Evolutionary conservation across 1,140 invertebrate species (phyloP).

Genomic region (Drosophila setifemur): DNA sequence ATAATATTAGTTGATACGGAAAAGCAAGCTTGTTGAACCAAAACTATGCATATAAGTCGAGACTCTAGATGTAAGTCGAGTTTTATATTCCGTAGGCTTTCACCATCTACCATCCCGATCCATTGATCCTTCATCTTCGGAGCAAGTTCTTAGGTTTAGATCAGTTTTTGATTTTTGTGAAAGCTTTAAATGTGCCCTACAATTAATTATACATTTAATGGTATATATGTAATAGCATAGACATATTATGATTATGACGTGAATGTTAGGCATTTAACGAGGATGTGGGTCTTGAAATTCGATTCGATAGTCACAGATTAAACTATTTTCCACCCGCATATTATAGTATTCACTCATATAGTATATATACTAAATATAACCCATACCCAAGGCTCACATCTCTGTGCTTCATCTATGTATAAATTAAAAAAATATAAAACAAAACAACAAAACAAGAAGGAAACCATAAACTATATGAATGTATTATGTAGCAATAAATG

Average conservation of each 20-base stretch:
- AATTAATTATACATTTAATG: conserved; percentile 24
- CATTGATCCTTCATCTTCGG: conserved; percentile 11
- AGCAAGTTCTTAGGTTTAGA: conserved; percentile 23
- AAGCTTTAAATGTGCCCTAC: conserved; percentile 81
- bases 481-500: conserved; percentile 78
- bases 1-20: conserved; percentile 33
- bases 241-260: conserved; percentile 3
- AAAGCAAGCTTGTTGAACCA: conserved; percentile 78
- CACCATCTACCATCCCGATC: background rate
- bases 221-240: background rate
- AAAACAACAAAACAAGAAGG: background rate
- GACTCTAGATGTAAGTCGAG: conserved; percentile 35
- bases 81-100: conserved; percentile 18
- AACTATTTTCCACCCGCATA: conserved; percentile 1
- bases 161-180: conserved; percentile 55
- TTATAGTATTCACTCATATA: background rate
- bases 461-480: conserved; percentile 54
- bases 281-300: conserved; percentile 1
- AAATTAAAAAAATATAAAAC: background rate
- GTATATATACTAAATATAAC: background rate
- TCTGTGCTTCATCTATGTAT: conserved; percentile 34
- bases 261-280: conserved; percentile 8
- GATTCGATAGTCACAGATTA: conserved; percentile 1
- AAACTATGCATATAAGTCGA: conserved; percentile 67
- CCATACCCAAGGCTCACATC: conserved; percentile 12